Percentiles rank a stretch among this genome's conserved stretches.
phyloP scores from a whole-genome alignment of 2,797 vertebrate species.

The Stomatorhinus walkeri region DNA sequence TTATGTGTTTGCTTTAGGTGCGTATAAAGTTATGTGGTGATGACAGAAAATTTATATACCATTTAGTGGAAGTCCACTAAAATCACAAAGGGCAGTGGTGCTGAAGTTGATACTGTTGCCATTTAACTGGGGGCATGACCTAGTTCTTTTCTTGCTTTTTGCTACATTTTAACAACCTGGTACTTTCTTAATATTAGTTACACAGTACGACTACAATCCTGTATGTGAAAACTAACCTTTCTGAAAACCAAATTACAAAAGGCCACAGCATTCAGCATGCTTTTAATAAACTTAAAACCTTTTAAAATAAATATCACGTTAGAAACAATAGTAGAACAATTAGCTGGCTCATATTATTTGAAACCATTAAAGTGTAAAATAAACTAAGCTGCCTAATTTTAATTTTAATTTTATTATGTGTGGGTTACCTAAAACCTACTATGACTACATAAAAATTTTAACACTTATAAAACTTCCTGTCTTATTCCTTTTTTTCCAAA shows the following conservation, averaged over 20 bases:
- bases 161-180: neutral
- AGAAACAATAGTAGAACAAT: neutral
- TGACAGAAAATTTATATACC: neutral
- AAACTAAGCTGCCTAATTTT: neutral
- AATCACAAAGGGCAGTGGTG: neutral
- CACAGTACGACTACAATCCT: neutral
- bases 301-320: neutral
- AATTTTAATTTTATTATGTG: neutral
- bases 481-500: constrained; percentile 32
- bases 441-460: neutral
- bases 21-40: neutral
- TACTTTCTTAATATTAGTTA: neutral
- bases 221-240: neutral
- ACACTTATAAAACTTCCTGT: constrained; percentile 26
- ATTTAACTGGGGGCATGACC: neutral
- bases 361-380: neutral
- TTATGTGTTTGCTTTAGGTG: neutral
- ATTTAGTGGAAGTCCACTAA: neutral
- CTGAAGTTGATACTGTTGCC: neutral
- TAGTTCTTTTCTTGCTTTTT: neutral
- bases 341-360: neutral
- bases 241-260: neutral
- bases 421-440: neutral
- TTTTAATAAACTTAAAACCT: neutral
- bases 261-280: neutral